Evolutionary conservation across 1,140 invertebrate genomes (phyloP).

Genomic region (Drosophila cardini): DNA sequence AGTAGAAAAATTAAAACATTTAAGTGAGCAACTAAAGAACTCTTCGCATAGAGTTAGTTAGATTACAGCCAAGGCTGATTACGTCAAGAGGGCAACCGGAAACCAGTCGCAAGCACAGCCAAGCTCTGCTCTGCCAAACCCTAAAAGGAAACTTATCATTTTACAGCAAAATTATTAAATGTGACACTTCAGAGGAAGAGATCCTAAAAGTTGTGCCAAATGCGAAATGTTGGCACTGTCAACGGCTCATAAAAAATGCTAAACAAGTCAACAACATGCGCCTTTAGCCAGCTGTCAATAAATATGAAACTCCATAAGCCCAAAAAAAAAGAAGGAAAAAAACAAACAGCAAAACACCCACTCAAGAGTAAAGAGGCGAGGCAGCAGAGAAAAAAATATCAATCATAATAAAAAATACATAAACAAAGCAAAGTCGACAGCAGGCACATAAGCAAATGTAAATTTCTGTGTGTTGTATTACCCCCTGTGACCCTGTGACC

Average conservation of each 20-base stretch:
- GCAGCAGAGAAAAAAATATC: constrained; percentile 47
- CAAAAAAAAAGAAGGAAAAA: constrained; percentile 4
- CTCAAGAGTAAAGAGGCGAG: constrained; percentile 9
- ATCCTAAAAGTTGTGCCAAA: constrained; percentile 16
- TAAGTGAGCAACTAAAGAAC: background rate
- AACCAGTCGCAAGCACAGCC: background rate
- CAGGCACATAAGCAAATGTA: constrained; percentile 55
- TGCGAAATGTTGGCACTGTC: constrained; percentile 34
- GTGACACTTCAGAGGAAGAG: constrained; percentile 35
- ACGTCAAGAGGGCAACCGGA: background rate
- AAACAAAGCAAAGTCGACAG: constrained; percentile 58
- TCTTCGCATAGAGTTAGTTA: background rate
- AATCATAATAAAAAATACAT: constrained; percentile 64
- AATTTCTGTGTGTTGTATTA: constrained; percentile 39
- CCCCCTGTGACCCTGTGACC: constrained; percentile 12
- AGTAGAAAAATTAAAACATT: background rate
- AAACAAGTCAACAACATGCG: constrained; percentile 61
- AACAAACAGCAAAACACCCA: background rate
- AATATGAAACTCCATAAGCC: constrained; percentile 51
- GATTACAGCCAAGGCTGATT: background rate
- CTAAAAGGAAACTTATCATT: constrained; percentile 30
- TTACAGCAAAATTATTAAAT: constrained; percentile 55
- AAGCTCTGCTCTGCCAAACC: background rate
- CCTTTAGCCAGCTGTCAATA: constrained; percentile 58
- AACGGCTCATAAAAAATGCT: constrained; percentile 58